Base-by-base conservation (phyloP, 2,797 vertebrate genomes). In the Columba guinea region DNA sequence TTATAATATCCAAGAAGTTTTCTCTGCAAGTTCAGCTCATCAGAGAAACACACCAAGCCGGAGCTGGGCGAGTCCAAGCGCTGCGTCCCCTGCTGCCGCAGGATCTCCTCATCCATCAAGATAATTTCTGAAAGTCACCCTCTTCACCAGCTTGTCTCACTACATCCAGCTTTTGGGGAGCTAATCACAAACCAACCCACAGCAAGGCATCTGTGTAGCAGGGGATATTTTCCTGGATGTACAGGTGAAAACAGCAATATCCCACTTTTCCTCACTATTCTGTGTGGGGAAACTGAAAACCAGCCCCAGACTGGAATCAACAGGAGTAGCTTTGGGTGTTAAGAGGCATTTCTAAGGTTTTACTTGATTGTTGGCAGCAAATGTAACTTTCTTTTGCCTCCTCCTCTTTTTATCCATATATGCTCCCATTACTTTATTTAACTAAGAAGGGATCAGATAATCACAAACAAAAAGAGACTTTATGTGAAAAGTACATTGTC, bases 21-120 rank as follows among this genome's bases (percentile, higher is more conserved):
- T 46, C 32, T 35, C 34, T 64, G 58, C 74, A 89, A 93, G 52
- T 62, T 4, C 53, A 75, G 24, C 13, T 87, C 23, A 73, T 81
- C 10, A 12, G 65, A 28, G 73, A 77, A 53, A 12, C 46, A 14
- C 9, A 52, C 5, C 41, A 16, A 58, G 24, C 15, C 6, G 1
- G n/a, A 65, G 68, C 30, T 0, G 15, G 49, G 13, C 9, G n/a
- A 24, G 49, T 58, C 0, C 0, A 5, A 56, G 71, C 20, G 10
- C 80, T 2, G 0, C 41, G 70, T 78, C 39, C 37, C 30, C n/a
- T 5, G 7, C 49, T 85, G 30, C 70, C 70, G 44, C 63, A 63
- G 80, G 22, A 90, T 78, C 23, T 78, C 23, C 0, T 60, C 62
- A 28, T 4, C 34, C 8, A 0, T 7, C 58, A 49, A 93, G 65